These are phyloP conservation scores for Sebastes minor DNA, from an alignment of 2,797 vertebrate genomes.

Conservation along the genomic window DNA sequence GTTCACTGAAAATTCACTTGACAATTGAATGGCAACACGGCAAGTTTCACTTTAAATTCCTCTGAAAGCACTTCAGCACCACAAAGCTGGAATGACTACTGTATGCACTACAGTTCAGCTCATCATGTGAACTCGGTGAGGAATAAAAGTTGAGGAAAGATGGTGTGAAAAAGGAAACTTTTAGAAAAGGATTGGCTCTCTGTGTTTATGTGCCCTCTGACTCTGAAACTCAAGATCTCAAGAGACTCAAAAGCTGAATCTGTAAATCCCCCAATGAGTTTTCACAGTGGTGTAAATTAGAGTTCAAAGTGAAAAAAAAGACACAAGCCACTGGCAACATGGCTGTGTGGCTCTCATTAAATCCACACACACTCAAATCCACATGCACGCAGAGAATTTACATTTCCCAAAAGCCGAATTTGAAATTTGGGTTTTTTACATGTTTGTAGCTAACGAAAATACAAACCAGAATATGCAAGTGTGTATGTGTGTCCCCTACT, in stretches of 20 bases:
- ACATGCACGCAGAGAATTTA: conserved; percentile 23
- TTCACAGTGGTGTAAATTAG: conserved; percentile 68
- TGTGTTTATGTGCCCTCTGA: conserved; percentile 60
- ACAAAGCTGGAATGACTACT: neutral
- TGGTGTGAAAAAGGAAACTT: conserved; percentile 15
- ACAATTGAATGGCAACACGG: too few relatives aligned
- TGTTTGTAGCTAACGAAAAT: conserved; percentile 29
- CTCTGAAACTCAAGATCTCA: conserved; percentile 54
- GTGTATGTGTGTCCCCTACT: conserved; percentile 26
- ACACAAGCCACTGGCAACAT: conserved; percentile 29
- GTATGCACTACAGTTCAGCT: neutral
- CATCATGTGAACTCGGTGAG: conserved; percentile 3
- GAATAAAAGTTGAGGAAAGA: conserved; percentile 14
- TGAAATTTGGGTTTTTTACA: conserved; percentile 19
- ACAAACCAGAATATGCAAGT: neutral
- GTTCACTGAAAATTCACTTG: too few relatives aligned
- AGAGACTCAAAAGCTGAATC: conserved; percentile 63
- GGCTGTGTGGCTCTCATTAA: conserved; percentile 57
- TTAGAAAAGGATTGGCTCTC: neutral
- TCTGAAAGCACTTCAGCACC: neutral
- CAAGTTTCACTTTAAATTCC: conserved; percentile 8
- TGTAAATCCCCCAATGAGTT: conserved; percentile 79
- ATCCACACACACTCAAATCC: conserved; percentile 26
- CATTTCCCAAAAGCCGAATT: conserved; percentile 39
- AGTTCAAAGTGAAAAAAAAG: conserved; percentile 73